Percentiles rank a stretch among this genome's conserved stretches.
Conservation (phyloP, 2,888 invertebrate species). For the Monopis laevigella region DNA sequence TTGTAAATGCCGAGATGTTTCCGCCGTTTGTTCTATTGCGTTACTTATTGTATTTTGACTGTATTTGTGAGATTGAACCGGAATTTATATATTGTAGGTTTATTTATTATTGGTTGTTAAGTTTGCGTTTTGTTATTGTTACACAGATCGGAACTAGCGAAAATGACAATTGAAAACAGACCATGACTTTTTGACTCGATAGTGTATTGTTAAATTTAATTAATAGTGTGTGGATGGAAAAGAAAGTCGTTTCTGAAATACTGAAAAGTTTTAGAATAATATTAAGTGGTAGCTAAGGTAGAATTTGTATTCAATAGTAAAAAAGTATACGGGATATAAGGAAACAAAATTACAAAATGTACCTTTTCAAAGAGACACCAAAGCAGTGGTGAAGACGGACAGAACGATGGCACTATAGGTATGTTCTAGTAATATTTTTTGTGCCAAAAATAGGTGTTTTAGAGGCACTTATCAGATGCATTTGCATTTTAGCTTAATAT, state of each 20-base stretch:
- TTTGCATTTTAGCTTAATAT: conserved; percentile 13
- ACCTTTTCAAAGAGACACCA: too few relatives aligned
- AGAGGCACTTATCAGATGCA: conserved; percentile 11
- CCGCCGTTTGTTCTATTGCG: conserved; percentile 9
- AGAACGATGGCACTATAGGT: too few relatives aligned
- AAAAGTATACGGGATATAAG: neutral
- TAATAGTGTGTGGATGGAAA: too few relatives aligned
- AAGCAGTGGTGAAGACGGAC: too few relatives aligned
- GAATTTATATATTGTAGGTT: neutral
- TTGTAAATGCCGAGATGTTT: conserved; percentile 14
- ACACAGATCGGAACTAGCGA: neutral
- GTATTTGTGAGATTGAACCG: conserved; percentile 16
- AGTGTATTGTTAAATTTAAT: too few relatives aligned
- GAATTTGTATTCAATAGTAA: neutral
- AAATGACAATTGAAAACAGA: conserved; percentile 6
- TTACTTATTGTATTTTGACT: neutral
- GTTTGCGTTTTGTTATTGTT: conserved; percentile 27
- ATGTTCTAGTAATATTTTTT: conserved; percentile 11
- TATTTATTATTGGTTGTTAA: conserved; percentile 27
- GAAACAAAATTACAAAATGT: neutral
- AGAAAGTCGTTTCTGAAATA: too few relatives aligned
- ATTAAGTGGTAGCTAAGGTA: neutral
- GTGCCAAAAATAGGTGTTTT: conserved; percentile 20
- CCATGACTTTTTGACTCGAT: conserved; percentile 8
- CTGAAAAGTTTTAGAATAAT: too few relatives aligned